Base-by-base conservation (phyloP, 2,797 vertebrate genomes). In the Amblyraja radiata region DNA sequence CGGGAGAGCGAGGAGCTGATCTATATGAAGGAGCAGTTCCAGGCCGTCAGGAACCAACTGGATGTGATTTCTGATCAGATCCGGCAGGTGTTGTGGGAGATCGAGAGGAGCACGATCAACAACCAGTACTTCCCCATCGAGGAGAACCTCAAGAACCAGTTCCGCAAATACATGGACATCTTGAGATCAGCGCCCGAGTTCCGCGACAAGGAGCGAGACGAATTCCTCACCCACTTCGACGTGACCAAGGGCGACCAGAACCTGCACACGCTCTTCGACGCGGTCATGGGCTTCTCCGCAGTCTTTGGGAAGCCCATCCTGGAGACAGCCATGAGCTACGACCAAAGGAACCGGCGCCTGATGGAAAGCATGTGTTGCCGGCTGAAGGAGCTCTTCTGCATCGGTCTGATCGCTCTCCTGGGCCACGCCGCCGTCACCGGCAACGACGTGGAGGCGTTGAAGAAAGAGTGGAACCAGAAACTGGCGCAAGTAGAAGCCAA, bases 161-260 rank as follows among this genome's bases (percentile, higher is more conserved):
- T 97, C 94, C 95, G 97, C 93, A 97, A 97, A 93, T 97, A 97
- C 95, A 97, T 97, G 97, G 97, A 97, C 94, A 96, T 97, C 94
- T 96, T 97, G 54, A 96, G 96, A 0, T 96, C 96, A 93, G 97
- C 96, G 76, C 95, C 96, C 1, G 95, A 97, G 93, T 97, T 95
- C 94, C n/a, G 95, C 65, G 96, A 97, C 18, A 96, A 95, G 77
- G 96, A 97, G 95, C 97, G 97, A 94, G 96, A 96, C 94, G 94
- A 94, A 8, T 97, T 97, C 94, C 93, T 97, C 94, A 96, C 96
- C 0, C 96, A 97, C 93, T 97, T 97, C 21, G 94, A 77, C 68
- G 96, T 93, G 78, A 96, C 95, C 0, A 96, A 95, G 0, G 96
- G 96, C 0, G 96, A 97, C 39, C 97, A 97, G 94, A 97, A 97